Evolutionary conservation across 2,797 vertebrate genomes (phyloP).

Genomic region (Buceros bicornis): DNA sequence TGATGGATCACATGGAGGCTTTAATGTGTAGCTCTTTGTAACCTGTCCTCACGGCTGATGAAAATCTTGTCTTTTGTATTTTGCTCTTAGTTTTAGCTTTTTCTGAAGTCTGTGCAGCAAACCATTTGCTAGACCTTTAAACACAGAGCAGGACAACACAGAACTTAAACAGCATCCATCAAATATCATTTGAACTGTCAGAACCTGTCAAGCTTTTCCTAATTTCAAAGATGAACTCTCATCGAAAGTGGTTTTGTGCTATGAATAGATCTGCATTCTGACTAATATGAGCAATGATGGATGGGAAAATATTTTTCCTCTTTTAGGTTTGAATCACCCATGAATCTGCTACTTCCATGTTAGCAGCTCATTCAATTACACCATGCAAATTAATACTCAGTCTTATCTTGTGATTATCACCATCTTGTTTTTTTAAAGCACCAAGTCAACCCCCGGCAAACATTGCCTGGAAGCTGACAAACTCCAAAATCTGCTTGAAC

Average conservation of each 20-base stretch:
- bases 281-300: constrained; percentile 2
- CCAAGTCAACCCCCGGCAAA: constrained; percentile 88
- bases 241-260: constrained; percentile 22
- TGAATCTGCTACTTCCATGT: constrained; percentile 4
- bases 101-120: not conserved
- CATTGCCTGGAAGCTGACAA: constrained; percentile 89
- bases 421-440: constrained; percentile 77
- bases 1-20: constrained; percentile 23
- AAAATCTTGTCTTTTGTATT: not conserved
- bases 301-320: constrained; percentile 1
- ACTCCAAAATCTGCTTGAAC: constrained; percentile 90
- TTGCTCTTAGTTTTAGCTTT: not conserved
- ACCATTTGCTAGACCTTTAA: not conserved
- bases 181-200: constrained; percentile 23
- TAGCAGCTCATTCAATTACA: not conserved
- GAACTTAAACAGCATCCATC: not conserved
- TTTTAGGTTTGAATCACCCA: not conserved
- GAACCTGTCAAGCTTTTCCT: constrained; percentile 29
- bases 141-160: not conserved
- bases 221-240: constrained; percentile 46
- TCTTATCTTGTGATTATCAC: constrained; percentile 53
- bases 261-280: constrained; percentile 34
- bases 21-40: constrained; percentile 44
- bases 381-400: not conserved
- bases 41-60: constrained; percentile 5